phyloP scores from a whole-genome alignment of 2,113 vertebrate genomes.

The Willisornis vidua region DNA sequence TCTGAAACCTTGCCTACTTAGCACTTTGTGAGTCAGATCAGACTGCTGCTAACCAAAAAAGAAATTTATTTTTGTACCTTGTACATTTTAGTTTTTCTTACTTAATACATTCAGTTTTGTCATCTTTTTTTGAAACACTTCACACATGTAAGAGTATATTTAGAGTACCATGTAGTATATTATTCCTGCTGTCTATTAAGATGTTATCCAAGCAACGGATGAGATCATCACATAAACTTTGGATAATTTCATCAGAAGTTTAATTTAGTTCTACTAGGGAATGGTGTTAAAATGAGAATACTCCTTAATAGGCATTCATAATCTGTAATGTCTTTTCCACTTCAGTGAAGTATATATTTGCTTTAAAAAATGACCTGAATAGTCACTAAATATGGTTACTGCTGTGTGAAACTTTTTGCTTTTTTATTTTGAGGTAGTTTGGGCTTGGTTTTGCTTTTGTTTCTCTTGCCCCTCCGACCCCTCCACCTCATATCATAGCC shows the following conservation, averaged over 20 bases:
- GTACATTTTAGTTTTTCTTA: neutral
- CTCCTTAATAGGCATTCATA: neutral
- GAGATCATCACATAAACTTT: neutral
- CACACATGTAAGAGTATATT: neutral
- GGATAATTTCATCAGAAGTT: neutral
- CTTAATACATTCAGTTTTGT: neutral
- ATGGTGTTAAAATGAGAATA: neutral
- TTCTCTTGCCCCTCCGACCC: neutral
- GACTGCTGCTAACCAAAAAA: conserved; percentile 8
- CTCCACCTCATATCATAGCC: neutral
- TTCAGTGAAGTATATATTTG: neutral
- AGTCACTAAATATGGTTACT: neutral
- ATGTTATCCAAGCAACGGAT: neutral
- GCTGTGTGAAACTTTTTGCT: neutral
- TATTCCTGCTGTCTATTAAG: neutral
- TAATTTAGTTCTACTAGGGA: neutral
- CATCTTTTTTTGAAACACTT: neutral
- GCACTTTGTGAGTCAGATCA: conserved; percentile 36
- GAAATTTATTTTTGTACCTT: conserved; percentile 33
- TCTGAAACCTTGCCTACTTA: conserved; percentile 17
- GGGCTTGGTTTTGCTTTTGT: neutral
- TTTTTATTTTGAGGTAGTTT: neutral
- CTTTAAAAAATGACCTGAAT: neutral
- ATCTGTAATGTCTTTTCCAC: neutral
- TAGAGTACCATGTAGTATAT: neutral